These are phyloP conservation scores for Asarcornis scutulata DNA, from an alignment of 2,113 vertebrate genomes.

Conservation along the genomic window DNA sequence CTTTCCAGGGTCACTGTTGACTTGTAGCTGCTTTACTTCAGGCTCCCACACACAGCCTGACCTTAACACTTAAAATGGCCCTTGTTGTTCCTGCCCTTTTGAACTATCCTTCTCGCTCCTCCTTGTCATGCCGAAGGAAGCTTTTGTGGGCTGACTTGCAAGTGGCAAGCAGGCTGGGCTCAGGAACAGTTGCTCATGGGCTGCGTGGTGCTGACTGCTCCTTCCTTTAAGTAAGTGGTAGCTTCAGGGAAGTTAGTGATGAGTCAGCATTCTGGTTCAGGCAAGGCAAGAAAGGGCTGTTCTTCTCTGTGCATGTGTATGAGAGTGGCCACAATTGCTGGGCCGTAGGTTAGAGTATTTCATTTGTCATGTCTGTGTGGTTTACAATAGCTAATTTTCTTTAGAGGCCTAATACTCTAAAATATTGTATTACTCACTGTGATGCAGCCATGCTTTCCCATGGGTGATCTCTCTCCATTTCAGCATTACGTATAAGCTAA, in stretches of 20 bases:
- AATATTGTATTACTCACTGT: not conserved
- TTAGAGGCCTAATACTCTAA: not conserved
- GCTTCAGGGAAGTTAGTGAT: not conserved
- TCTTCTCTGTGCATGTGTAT: not conserved
- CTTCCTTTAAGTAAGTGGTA: not conserved
- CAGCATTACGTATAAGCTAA: not conserved
- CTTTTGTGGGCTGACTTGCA: not conserved
- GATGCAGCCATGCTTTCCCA: not conserved
- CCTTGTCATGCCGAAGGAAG: too few relatives aligned
- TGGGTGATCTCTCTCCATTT: not conserved
- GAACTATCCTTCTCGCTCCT: not conserved
- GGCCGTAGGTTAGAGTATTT: not conserved
- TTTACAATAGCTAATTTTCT: not conserved
- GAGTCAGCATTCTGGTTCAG: not conserved
- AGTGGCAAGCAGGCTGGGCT: not conserved
- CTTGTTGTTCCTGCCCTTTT: not conserved
- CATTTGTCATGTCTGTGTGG: not conserved
- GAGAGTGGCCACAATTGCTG: not conserved
- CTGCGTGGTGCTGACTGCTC: rapidly evolving
- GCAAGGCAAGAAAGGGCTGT: not conserved
- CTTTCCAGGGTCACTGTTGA: conserved; percentile 72
- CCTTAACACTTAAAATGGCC: conserved; percentile 24
- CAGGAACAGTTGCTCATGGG: not conserved
- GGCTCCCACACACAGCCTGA: conserved; percentile 1
- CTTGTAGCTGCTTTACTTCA: conserved; percentile 61